These are phyloP conservation scores for Gobiocypris rarus DNA, from an alignment of 2,113 vertebrate genomes.

Conservation along the genomic window DNA sequence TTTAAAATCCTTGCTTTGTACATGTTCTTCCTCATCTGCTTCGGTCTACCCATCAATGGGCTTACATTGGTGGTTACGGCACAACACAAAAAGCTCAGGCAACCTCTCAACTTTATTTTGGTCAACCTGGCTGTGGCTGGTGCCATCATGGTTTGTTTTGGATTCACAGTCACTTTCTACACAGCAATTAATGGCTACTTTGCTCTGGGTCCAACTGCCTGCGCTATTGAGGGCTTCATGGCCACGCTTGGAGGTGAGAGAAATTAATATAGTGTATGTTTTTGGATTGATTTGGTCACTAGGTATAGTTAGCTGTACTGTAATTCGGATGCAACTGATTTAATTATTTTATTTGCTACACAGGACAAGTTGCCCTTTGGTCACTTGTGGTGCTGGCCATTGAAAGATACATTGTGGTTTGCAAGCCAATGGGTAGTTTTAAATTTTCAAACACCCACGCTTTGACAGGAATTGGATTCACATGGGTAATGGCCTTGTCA, in stretches of 20 bases:
- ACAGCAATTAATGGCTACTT: slow-evolving; percentile 75
- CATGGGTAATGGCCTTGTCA: slow-evolving; percentile 74
- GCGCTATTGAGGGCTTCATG: slow-evolving; percentile 76
- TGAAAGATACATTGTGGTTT: slow-evolving; percentile 75
- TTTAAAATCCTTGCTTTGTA: slow-evolving; percentile 66
- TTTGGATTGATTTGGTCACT: neutral
- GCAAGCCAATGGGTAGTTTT: slow-evolving; percentile 79
- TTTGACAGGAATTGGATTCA: slow-evolving; percentile 71
- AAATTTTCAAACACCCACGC: slow-evolving; percentile 70
- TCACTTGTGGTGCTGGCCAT: slow-evolving; percentile 76
- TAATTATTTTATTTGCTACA: neutral
- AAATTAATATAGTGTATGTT: too few relatives aligned
- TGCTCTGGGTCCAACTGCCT: slow-evolving; percentile 67
- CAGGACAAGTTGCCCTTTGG: slow-evolving; percentile 76
- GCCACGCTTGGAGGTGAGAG: slow-evolving; percentile 76
- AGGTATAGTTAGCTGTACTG: neutral
- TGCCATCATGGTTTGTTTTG: slow-evolving; percentile 73
- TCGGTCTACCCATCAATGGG: slow-evolving; percentile 71
- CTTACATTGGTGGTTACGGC: slow-evolving; percentile 71
- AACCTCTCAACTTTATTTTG: slow-evolving; percentile 81
- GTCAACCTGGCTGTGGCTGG: slow-evolving; percentile 77
- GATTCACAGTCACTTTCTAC: slow-evolving; percentile 75
- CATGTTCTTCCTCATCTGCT: slow-evolving; percentile 75
- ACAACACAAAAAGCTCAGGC: slow-evolving; percentile 80
- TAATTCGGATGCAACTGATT: neutral